These are phyloP conservation scores for Strigops habroptila DNA, from an alignment of 2,113 vertebrate species.

Conservation along the genomic window DNA sequence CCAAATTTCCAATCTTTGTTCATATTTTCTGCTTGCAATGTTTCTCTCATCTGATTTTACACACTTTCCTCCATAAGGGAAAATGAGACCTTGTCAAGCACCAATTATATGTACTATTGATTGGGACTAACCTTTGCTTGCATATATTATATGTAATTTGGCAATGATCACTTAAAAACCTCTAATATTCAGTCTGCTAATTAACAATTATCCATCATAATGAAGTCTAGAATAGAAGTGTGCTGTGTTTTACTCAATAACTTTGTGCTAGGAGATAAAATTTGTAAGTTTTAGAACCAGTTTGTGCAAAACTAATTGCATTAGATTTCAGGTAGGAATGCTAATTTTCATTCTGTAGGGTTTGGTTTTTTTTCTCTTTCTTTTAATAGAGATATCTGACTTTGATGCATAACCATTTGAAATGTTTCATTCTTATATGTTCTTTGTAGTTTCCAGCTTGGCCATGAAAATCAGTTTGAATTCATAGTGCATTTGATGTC, in stretches of 20 bases:
- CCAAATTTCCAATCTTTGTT: neutral
- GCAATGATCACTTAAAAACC: constrained; percentile 33
- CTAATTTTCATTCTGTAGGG: neutral
- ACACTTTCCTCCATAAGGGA: neutral
- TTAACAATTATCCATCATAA: constrained; percentile 56
- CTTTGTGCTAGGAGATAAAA: constrained; percentile 17
- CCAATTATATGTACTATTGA: constrained; percentile 33
- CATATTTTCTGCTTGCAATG: neutral
- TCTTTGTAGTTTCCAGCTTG: neutral
- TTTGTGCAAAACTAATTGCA: neutral
- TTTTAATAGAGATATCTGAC: neutral
- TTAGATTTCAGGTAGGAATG: neutral
- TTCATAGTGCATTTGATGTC: neutral
- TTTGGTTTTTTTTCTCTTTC: neutral
- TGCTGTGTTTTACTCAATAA: neutral
- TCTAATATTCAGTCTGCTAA: constrained; percentile 42
- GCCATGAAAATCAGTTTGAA: neutral
- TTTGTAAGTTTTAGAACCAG: constrained; percentile 2
- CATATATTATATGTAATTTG: constrained; percentile 50
- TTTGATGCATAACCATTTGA: neutral
- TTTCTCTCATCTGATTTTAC: neutral
- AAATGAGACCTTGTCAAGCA: constrained; percentile 27
- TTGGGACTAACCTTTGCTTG: constrained; percentile 57
- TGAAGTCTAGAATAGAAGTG: constrained; percentile 39
- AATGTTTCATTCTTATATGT: neutral